Conservation (phyloP, 2,797 vertebrate species). For the Gymnoscopelus microlampas region DNA sequence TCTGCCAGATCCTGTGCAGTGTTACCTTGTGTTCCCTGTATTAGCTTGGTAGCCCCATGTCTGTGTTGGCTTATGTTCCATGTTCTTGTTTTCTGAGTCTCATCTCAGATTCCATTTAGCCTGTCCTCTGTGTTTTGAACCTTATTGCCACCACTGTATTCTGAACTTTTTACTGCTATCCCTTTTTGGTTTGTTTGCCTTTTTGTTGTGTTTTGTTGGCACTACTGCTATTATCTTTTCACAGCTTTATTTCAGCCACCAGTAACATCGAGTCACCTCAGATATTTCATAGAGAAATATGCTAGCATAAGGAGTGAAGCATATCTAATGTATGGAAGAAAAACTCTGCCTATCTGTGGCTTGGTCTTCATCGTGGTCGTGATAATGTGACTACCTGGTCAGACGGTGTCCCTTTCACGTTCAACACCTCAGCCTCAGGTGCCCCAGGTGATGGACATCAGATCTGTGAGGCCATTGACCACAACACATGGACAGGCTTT, state of each 20-base stretch:
- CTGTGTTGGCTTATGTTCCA: too few species aligned
- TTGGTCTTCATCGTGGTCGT: not conserved
- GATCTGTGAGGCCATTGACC: conserved; percentile 38
- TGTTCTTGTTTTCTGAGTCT: too few species aligned
- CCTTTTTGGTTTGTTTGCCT: too few species aligned
- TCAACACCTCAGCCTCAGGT: fast-evolving
- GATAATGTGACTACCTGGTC: conserved; percentile 31
- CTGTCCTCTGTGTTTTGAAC: too few species aligned
- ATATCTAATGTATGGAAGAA: not conserved
- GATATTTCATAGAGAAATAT: fast-evolving
- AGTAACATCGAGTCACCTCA: conserved; percentile 27
- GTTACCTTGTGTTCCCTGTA: too few species aligned
- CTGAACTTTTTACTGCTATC: too few species aligned
- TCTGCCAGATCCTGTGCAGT: too few species aligned
- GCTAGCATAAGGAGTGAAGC: fast-evolving
- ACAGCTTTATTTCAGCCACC: conserved; percentile 35
- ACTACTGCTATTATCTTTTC: too few species aligned
- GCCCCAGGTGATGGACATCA: fast-evolving
- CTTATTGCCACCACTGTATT: too few species aligned
- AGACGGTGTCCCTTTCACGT: fast-evolving
- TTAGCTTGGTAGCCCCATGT: too few species aligned
- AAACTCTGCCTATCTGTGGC: conserved; percentile 1
- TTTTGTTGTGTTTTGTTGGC: too few species aligned
- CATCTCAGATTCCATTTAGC: too few species aligned
- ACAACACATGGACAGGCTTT: fast-evolving